Evolutionary conservation across 1,140 invertebrate species (phyloP).

Genomic region (Ceratosolen fusciceps): DNA sequence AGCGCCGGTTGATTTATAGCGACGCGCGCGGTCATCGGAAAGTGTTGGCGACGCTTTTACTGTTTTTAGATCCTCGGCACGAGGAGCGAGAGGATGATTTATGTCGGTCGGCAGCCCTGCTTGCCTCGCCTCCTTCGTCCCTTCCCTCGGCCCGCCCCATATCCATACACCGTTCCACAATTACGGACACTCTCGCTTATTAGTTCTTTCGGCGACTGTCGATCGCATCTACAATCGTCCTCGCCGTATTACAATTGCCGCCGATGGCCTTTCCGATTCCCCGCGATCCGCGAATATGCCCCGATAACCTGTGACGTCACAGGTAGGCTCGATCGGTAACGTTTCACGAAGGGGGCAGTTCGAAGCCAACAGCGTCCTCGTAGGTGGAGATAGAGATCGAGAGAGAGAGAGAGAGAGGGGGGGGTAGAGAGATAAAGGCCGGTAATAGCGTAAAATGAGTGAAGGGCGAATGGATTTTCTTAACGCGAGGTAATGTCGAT

Average conservation of each 20-base stretch:
- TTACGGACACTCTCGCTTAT: slow-evolving; percentile 4
- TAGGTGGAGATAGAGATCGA: too few species aligned
- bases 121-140: too few species aligned
- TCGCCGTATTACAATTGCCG: too few species aligned
- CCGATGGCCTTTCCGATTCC: too few species aligned
- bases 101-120: background rate
- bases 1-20: slow-evolving; percentile 22
- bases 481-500: too few species aligned
- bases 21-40: background rate
- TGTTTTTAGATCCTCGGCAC: slow-evolving; percentile 10
- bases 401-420: too few species aligned
- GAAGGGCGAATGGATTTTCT: too few species aligned
- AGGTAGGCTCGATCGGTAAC: too few species aligned
- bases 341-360: too few species aligned
- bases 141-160: background rate
- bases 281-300: too few species aligned
- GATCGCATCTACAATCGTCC: background rate
- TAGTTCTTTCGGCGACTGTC: background rate
- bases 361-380: too few species aligned
- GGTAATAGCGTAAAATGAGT: background rate
- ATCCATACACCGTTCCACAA: background rate
- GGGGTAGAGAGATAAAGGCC: background rate
- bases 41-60: slow-evolving; percentile 36
- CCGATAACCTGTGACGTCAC: too few species aligned
- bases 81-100: slow-evolving; percentile 29